phyloP scores from a whole-genome alignment of 2,888 invertebrate species.

The Zootermopsis nevadensis region DNA sequence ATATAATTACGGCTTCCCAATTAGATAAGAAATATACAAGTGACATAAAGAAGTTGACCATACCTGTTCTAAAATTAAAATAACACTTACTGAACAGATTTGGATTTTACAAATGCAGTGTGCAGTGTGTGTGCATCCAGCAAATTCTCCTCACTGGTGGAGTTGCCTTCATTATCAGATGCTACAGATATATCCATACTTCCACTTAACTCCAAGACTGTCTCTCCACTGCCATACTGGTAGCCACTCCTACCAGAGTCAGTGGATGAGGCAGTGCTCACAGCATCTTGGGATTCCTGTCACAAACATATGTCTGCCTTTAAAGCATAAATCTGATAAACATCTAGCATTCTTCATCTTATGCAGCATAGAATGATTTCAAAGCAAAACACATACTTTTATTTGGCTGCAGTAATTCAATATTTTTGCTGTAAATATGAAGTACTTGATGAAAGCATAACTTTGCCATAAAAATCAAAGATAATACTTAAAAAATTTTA shows the following conservation, averaged over 20 bases:
- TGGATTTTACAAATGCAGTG: slow-evolving; percentile 50
- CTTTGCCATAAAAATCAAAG: too few species aligned
- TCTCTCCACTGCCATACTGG: slow-evolving; percentile 7
- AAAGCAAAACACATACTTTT: too few species aligned
- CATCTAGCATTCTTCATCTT: too few species aligned
- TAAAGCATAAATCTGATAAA: too few species aligned
- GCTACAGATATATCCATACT: slow-evolving; percentile 44
- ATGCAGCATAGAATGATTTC: too few species aligned
- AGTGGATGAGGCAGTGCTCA: slow-evolving; percentile 13
- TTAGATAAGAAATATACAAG: too few species aligned
- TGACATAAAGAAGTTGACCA: too few species aligned
- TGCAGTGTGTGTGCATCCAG: slow-evolving; percentile 52
- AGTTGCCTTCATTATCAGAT: slow-evolving; percentile 43
- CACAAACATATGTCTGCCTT: neutral
- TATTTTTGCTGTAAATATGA: too few species aligned
- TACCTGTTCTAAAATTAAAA: neutral
- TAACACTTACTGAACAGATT: slow-evolving; percentile 51
- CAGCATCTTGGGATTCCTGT: slow-evolving; percentile 12
- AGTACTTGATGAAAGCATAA: too few species aligned
- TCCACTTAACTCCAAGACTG: slow-evolving; percentile 1
- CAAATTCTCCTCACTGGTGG: slow-evolving; percentile 51
- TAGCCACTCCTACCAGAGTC: slow-evolving; percentile 15
- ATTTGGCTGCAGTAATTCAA: too few species aligned
- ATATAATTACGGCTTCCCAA: too few species aligned
- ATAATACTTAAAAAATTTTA: too few species aligned